Evolutionary conservation across 2,113 vertebrate genomes (phyloP), one percentile per base, ranked within the genome.

Genomic region (Malurus cyaneus): DNA sequence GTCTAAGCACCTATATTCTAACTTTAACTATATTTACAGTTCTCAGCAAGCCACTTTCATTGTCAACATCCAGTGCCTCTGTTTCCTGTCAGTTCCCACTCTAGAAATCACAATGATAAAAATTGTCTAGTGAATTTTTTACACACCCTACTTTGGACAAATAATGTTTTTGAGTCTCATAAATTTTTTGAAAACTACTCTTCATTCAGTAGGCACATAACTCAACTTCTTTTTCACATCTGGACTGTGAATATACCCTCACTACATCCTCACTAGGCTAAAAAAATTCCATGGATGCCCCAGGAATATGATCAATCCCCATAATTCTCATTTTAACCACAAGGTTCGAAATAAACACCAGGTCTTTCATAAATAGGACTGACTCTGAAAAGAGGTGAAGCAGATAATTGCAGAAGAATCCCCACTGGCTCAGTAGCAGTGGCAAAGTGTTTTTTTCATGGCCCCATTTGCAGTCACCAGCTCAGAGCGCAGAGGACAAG

Each of bases 401-500:
- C 20, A 65, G 26, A 31, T 31, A 46, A 47, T 4, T 18, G 12
- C 18, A 56, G 46, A 62, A 64, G 53, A 56, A 42, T 25, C 23
- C 11, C 23, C 3, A 3, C 26, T 70, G 73, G 36, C 47, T 80
- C 32, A 89, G 39, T 46, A 61, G 17, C 8, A 8, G 25, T 19
- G 16, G 23, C 28, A 54, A 80, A 32, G 25, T 5, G 9, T 8
- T 8, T 64, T 29, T 87, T 74, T 26, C 18, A 8, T 9, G 31
- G 52, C 14, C 24, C 12, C 5, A 1, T 71, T 61, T 76, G 20
- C 17, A 62, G 46, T 34, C 21, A 31, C 12, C 12, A 15, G 14
- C 61, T 49, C n/a, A 34, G 41, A 60, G 36, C 0, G 0, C 2
- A 65, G 41, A 52, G 18, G 29, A 16, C 18, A 87, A 66, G 42